These are phyloP conservation scores for Callimorpha dominula DNA, from an alignment of 2,888 invertebrate species.

Conservation along the genomic window DNA sequence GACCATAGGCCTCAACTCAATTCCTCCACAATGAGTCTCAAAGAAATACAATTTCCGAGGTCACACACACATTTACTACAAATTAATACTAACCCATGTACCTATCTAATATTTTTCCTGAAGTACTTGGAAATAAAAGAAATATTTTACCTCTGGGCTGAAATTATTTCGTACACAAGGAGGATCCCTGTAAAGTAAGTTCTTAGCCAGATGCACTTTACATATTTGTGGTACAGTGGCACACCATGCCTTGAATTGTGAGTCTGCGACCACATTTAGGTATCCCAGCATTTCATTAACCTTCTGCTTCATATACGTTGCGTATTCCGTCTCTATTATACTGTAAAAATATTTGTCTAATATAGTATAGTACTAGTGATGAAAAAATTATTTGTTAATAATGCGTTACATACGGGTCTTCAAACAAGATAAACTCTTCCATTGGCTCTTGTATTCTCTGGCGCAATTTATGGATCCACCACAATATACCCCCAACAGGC, in stretches of 20 bases:
- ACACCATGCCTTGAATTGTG: conserved; percentile 90
- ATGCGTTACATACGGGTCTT: conserved; percentile 88
- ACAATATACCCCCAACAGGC: conserved; percentile 91
- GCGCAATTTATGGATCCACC: conserved; percentile 90
- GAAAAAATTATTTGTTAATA: not conserved
- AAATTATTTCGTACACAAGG: conserved; percentile 89
- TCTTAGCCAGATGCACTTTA: conserved; percentile 87
- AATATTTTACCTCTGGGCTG: conserved; percentile 85
- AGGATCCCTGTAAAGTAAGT: conserved; percentile 86
- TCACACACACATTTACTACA: too few species aligned
- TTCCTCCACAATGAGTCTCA: too few species aligned
- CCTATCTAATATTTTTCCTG: not conserved
- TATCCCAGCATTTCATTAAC: conserved; percentile 89
- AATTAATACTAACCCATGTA: too few species aligned
- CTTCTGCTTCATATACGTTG: conserved; percentile 84
- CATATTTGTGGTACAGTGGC: conserved; percentile 89
- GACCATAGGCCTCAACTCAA: too few species aligned
- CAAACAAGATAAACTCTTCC: conserved; percentile 88
- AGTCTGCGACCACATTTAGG: conserved; percentile 88
- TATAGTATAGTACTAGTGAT: not conserved
- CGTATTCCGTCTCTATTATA: conserved; percentile 87
- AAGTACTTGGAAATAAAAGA: not conserved
- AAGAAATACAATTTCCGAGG: too few species aligned
- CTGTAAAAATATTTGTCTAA: conserved; percentile 56
- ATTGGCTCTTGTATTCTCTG: conserved; percentile 87